Evolutionary conservation across 2,113 vertebrate genomes (phyloP), one percentile per base, ranked within the genome.

Genomic region (Nothoprocta perdicaria): DNA sequence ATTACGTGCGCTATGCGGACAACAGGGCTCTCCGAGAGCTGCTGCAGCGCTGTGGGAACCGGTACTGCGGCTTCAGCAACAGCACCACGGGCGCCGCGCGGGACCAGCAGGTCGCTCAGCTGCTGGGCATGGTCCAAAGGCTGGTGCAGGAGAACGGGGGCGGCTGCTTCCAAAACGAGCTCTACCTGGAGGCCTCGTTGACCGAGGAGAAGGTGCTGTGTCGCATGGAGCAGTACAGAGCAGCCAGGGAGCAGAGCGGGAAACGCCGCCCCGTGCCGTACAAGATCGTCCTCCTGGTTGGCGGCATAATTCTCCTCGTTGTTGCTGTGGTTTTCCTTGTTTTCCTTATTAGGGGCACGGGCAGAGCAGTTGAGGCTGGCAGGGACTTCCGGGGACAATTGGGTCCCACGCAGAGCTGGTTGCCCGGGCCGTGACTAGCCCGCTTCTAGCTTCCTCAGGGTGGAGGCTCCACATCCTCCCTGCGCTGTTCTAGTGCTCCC

Each of bases 91-190:
- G 79, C 14, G 24, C 17, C 31, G 13, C 29, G 7, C 16, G 4
- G 69, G 46, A 84, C 12, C 5, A 9, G 2, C 89, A 90, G 62
- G 87, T 72, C 3, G 3, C 15, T 31, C 5, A 5, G 12, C 80
- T 94, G 76, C 45, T 89, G 52, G 18, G 4, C 14, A 68, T 38
- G 61, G 93, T 87, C n/a, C n/a, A 10, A 16, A 0, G 13, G 0
- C 16, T 90, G 53, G 43, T 67, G 12, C 9, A 1, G 53, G 10
- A 9, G 1, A 14, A 3, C 2, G 7, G 17, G 27, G 22, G n/a
- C 10, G 4, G 16, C 3, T 43, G 33, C 21, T 4, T n/a, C 16
- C 2, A 24, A 8, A 10, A 1, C 3, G 0, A 2, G n/a, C 4
- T 7, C n/a, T 33, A 24, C 41, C 40, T 8, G 45, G 38, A 60